Conservation (phyloP, 2,797 vertebrate genomes). For the Pelochelys cantorii region DNA sequence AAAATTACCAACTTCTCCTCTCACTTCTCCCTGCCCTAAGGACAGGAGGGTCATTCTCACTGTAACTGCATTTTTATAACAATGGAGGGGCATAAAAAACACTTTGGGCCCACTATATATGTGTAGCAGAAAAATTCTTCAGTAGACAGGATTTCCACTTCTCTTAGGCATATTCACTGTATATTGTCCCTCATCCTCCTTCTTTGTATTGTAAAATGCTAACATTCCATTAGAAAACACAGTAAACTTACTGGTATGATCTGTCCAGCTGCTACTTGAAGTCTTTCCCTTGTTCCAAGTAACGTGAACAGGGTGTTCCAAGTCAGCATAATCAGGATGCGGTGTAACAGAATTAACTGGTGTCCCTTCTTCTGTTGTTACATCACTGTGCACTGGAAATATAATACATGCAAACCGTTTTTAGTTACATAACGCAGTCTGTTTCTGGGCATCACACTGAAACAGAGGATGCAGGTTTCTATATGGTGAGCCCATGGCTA, state of each 20-base stretch:
- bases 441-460: not conserved
- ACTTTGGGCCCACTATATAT: not conserved
- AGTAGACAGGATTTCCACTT: not conserved
- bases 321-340: fast-evolving
- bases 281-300: not conserved
- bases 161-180: fast-evolving
- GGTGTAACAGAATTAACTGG: not conserved
- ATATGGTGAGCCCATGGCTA: not conserved
- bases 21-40: not conserved
- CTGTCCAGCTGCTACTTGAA: fast-evolving
- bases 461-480: fast-evolving
- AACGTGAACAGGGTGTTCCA: not conserved
- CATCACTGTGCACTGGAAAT: not conserved
- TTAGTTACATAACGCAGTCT: not conserved
- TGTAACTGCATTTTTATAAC: not conserved
- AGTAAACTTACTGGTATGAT: fast-evolving
- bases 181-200: not conserved
- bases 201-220: fast-evolving
- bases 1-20: not conserved
- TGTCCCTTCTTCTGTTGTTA: fast-evolving
- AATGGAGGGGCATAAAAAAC: not conserved
- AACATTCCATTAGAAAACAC: not conserved
- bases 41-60: not conserved
- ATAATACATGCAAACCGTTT: not conserved
- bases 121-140: not conserved